Conservation (phyloP, 2,113 vertebrate genomes). For the Mustela nigripes region DNA sequence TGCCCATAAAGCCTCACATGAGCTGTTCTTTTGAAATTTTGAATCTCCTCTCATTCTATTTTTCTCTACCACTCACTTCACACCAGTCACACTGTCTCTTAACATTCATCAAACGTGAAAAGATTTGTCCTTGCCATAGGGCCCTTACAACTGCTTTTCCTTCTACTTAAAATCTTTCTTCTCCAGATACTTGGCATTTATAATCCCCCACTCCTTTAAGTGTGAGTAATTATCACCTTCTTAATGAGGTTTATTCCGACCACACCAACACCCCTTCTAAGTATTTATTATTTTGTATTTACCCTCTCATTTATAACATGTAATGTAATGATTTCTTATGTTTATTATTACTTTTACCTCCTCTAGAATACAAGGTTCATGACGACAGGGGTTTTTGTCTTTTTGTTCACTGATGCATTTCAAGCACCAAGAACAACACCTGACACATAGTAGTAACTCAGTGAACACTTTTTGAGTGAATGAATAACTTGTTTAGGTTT, state of each 20-base stretch:
- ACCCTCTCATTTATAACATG: neutral
- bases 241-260: neutral
- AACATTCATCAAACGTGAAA: neutral
- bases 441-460: neutral
- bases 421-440: neutral
- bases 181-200: neutral
- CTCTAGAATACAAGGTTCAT: neutral
- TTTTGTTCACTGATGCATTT: neutral
- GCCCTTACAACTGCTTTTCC: neutral
- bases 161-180: constrained; percentile 8
- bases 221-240: neutral
- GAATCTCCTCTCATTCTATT: neutral
- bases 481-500: constrained; percentile 3
- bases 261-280: neutral
- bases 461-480: constrained; percentile 17
- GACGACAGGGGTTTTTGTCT: neutral
- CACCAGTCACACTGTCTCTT: neutral
- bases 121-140: neutral
- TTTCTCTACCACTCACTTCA: neutral
- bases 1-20: neutral
- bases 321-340: neutral
- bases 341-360: neutral
- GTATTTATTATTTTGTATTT: constrained; percentile 42
- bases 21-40: neutral
- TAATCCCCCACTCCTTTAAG: neutral